phyloP scores from a whole-genome alignment of 2,797 vertebrate genomes.

The Sebastiscus tertius region DNA sequence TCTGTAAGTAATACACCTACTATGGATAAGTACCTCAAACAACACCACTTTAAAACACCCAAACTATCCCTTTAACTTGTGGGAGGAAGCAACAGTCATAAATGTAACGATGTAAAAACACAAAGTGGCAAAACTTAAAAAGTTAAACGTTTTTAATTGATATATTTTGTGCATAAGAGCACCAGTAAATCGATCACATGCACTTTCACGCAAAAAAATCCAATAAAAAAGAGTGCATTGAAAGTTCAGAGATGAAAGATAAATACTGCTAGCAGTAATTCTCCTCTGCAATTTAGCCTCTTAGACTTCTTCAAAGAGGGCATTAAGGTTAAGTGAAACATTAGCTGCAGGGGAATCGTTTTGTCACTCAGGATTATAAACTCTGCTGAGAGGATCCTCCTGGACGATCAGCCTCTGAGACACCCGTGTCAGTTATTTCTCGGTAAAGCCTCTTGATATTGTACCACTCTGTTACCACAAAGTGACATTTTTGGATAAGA shows the following conservation, averaged over 20 bases:
- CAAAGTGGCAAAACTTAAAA: background rate
- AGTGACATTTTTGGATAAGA: background rate
- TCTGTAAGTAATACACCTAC: too few species aligned
- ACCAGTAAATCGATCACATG: background rate
- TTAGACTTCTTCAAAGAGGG: background rate
- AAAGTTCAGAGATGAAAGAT: background rate
- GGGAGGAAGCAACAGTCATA: background rate
- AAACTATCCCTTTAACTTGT: too few species aligned
- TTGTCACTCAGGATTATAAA: slow-evolving; percentile 9
- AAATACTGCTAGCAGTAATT: background rate
- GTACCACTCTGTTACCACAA: background rate
- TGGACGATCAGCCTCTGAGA: background rate
- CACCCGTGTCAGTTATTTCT: background rate
- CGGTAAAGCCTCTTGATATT: background rate
- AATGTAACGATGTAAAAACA: background rate
- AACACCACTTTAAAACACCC: too few species aligned
- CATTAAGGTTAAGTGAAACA: background rate
- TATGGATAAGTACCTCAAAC: too few species aligned
- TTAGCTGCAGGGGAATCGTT: background rate
- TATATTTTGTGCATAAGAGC: background rate
- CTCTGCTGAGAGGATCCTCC: background rate
- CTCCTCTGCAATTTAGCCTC: background rate
- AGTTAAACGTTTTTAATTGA: background rate
- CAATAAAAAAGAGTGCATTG: background rate
- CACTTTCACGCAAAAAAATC: background rate